Evolutionary conservation across 2,888 invertebrate genomes (phyloP), one percentile per base, ranked within the genome.

Genomic region (Drosophila colorata): DNA sequence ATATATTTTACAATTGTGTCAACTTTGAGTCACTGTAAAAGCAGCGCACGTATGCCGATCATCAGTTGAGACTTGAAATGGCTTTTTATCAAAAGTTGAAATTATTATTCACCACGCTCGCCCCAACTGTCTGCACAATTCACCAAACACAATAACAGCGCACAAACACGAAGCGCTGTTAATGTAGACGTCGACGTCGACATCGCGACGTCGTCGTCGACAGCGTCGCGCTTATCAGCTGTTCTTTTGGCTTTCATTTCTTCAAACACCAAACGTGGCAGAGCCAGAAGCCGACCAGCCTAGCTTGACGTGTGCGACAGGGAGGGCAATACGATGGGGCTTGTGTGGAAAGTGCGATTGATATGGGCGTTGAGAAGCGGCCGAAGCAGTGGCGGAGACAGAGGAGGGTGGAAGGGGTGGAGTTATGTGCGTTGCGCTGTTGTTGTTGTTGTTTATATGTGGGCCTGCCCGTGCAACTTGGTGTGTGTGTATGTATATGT

Each of bases 171-270:
- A n/a, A 13, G 41, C 20, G 11, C 37, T 41, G 58, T 48, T 43
- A 61, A 55, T 35, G 37, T 31, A 28, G 41, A 48, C 23, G 57
- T 18, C 16, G 18, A 7, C 52, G 18, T 23, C 37, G 43, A 20
- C 33, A 8, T 9, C 33, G 14, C 16, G 18, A 7, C 52, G 28
- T 9, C 44, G 16, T 16, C 47, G 41, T 16, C 78, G 16, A 25
- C 60, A 38, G 43, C 55, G 51, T 58, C 43, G 46, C 55, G 78
- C 78, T 66, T 80, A 84, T 84, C 81, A 79, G 85, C 69, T 81
- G 81, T 81, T 69, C 63, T 69, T 69, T 84, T 77, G 64, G 64
- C 74, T 58, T 81, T 78, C 47, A 55, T 74, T 81, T 59, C 67
- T 60, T 74, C 47, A 69, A 61, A 78, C 47, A 65, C 49, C 48